A percentile compares a stretch with the other conserved stretches of the same genome.
Conservation (phyloP, 2,888 invertebrate species). For the Macrostomum cliftonense region DNA sequence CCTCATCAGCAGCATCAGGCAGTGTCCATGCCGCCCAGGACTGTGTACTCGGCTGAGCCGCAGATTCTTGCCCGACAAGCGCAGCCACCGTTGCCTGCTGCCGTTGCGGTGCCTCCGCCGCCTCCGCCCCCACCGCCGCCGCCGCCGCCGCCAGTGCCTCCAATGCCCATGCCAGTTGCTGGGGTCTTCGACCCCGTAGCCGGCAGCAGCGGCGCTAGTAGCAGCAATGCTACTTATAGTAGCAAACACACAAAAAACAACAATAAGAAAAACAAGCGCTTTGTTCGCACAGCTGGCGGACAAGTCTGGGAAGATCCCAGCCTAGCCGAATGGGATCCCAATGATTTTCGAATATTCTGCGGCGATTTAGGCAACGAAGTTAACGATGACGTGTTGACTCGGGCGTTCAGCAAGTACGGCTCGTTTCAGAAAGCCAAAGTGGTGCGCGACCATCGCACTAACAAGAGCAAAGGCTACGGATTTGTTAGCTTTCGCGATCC, state of each 20-base stretch:
- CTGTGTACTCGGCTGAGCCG: no score
- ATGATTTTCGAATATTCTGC: constrained; percentile 93
- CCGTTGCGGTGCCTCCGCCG: no score
- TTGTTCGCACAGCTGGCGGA: constrained; percentile 75
- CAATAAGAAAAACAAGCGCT: constrained; percentile 48
- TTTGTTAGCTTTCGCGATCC: constrained; percentile 96
- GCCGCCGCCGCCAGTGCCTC: not conserved
- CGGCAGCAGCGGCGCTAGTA: not conserved
- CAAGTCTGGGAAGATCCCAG: constrained; percentile 88
- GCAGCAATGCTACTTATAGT: not conserved
- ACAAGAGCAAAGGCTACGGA: constrained; percentile 95
- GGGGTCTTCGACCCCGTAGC: not conserved
- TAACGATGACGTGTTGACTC: constrained; percentile 81
- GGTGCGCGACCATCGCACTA: constrained; percentile 79
- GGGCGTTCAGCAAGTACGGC: constrained; percentile 69
- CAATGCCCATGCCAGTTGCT: constrained; percentile 11
- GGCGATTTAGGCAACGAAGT: constrained; percentile 99
- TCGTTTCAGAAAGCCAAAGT: constrained; percentile 86
- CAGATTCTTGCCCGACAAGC: no score
- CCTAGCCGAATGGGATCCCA: constrained; percentile 79
- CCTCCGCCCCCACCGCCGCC: not conserved
- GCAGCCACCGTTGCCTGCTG: no score
- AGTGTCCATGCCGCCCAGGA: not conserved
- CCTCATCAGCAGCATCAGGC: constrained; percentile 10
- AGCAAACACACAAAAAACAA: not conserved